These are phyloP conservation scores for Conus canariensis DNA, from an alignment of 2,888 invertebrate species.

Conservation along the genomic window DNA sequence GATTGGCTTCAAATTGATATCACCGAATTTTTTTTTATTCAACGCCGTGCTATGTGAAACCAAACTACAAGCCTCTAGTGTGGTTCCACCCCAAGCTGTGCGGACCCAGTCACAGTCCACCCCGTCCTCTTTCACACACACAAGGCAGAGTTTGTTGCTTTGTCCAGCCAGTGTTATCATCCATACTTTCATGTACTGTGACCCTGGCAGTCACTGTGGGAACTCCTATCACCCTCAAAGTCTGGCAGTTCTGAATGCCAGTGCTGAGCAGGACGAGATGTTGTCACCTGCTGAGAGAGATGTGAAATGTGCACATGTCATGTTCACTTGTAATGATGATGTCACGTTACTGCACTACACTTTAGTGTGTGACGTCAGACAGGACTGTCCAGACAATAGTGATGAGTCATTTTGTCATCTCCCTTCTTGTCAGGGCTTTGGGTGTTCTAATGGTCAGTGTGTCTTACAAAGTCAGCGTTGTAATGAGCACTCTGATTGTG, in stretches of 20 bases:
- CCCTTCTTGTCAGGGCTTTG: not conserved
- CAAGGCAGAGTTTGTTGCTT: not conserved
- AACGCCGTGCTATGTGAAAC: not conserved
- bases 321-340: constrained; percentile 13
- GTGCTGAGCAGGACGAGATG: not conserved
- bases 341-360: not conserved
- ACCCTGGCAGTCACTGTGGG: not conserved
- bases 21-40: too few species aligned
- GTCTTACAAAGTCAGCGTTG: not conserved
- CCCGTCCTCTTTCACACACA: not conserved
- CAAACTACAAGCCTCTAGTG: not conserved
- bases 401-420: constrained; percentile 23
- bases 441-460: constrained; percentile 13
- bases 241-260: not conserved
- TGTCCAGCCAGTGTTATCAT: not conserved
- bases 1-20: not conserved
- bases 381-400: constrained; percentile 12
- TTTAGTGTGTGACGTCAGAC: not conserved
- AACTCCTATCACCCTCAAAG: not conserved
- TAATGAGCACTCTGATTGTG: not conserved
- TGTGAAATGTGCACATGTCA: not conserved
- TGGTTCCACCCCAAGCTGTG: not conserved
- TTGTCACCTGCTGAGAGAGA: too few species aligned
- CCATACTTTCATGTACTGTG: not conserved
- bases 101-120: not conserved